Base-by-base conservation (phyloP, 2,797 vertebrate species). In the Acanthurus tractus region DNA sequence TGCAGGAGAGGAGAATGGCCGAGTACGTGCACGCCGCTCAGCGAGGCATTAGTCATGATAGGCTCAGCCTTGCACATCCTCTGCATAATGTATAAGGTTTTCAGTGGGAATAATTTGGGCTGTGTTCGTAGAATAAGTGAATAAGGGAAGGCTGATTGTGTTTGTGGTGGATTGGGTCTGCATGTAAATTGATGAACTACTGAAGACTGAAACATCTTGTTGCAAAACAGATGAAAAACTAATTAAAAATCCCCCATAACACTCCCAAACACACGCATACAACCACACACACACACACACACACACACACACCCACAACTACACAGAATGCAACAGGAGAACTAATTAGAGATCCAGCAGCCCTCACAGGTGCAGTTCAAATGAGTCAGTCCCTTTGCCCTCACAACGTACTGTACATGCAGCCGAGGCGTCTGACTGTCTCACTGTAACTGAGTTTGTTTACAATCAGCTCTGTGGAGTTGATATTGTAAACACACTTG, bases 21-120 rank as follows among this genome's bases (percentile, higher is more conserved):
- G 48, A 69, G 54, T 46, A 5, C 4, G 36, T 49, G 48, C 36
- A 18, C 66, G 6, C 42, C 14, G 52, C 57, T 80, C 74, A 63
- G 70, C 9, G 13, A 83, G 74, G 75, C 81, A 84, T 92, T 81
- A 86, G 81, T 88, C 84, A 84, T 53, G 65, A 84, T 75, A 22
- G 62, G 68, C 62, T 75, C 40, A n/a, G 73, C 80, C 55, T 65
- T 13, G 59, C 74, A 78, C 79, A 50, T 65, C 78, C 61, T 70
- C 58, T 93, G 87, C 86, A 91, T 91, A 84, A 92, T 93, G 86
- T 58, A 84, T 71, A 62, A 76, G 83, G 58, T 76, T 79, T 87
- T 83, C 78, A 87, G 36, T 72, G 29, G 78, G 34, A 81, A 59
- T 59, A 64, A 69, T 73, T 67, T n/a, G 55, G 75, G 68, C 64